Evolutionary conservation across 2,113 vertebrate species (phyloP), one percentile per base, ranked within the genome.

Genomic region (Microcebus lehilahytsara): DNA sequence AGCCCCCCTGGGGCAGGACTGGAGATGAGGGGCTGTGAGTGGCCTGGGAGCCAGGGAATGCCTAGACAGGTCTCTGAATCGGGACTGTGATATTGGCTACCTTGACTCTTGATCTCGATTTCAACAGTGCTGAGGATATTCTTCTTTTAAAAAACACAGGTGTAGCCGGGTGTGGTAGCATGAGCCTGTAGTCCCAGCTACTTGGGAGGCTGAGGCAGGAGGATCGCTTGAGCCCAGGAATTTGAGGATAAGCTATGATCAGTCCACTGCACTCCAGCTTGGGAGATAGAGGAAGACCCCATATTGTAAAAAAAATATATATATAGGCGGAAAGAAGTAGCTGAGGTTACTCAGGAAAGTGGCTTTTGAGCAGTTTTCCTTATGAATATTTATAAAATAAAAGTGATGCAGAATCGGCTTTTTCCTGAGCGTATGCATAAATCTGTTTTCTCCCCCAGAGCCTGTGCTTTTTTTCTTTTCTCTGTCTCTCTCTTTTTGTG

Each of bases 301-400:
- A 25, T 64, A 27, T 64, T 27, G 10, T 64, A 64, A 64, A 30
- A 62, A 64, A 64, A 13, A 80, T 46, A 46, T 46, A 46, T 46
- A 46, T 60, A 49, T 83, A 95, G 49, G 75, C 90, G 37, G 79
- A 79, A 87, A 97, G 78, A 89, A 93, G 46, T 62, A 89, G 56
- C 60, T 72, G 66, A 79, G n/a, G 23, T 64, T 89, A 58, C 34
- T 81, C 32, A 22, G 58, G 37, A 94, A 96, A 77, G 74, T 37
- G 32, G 32, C 53, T n/a, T 12, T n/a, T 66, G 60, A 62, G 60
- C 67, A 75, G 23, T 32, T 94, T 85, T 89, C 64, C 72, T 94
- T 87, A 23, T 46, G 88, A 81, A 58, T 93, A 72, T 90, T 93
- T 96, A 23, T 88, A 84, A 85, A 97, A 46, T 77, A 40, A 78